Base-by-base conservation (phyloP, 2,888 invertebrate species). In the Leptarthrus brevirostris region DNA sequence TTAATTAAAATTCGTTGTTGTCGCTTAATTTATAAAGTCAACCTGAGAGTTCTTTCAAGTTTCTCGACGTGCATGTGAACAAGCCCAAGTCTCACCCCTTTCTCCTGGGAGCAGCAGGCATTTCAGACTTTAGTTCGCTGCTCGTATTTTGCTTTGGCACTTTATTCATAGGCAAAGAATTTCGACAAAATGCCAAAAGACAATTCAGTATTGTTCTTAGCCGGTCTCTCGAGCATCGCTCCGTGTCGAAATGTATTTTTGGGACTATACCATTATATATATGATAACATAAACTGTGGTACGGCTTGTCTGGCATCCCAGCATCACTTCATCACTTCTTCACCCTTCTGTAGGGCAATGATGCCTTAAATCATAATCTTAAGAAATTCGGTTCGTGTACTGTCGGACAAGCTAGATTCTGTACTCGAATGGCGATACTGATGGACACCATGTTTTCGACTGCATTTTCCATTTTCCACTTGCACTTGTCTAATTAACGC, bases 141-240 rank as follows among this genome's bases (percentile, higher is more conserved):
- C 5, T 20, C 30, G 30, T n/a, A 8, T 34, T 16, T 36, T 36
- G 20, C 47, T 26, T 66, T 66, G 66, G 66, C 66, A 66, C 3
- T 30, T 66, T 66, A 66, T 66, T 66, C 66, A 66, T 24, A 47
- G 49, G 16, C 47, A 47, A 66, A 66, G 66, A 66, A 66, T 66
- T 24, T 16, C 66, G 66, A 47, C 36, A 49, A 49, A 66, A 16
- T 66, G 66, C 66, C 66, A 66, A 66, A 66, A 66, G 66, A 66
- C 66, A 66, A 66, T 66, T 66, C 66, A 47, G 66, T 26, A 66
- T 66, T 66, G 66, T 66, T 66, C 44, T 66, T n/a, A n/a, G n/a
- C n/a, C n/a, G n/a, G n/a, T n/a, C n/a, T n/a, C n/a, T n/a, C n/a
- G n/a, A n/a, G n/a, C n/a, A n/a, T n/a, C n/a, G n/a, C n/a, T n/a